A percentile compares a stretch with the other conserved stretches of the same genome.
Evolutionary conservation across 35 echinoderm and acorn worm genomes (phyloP).

Genomic region (Apostichopus parvimensis): DNA sequence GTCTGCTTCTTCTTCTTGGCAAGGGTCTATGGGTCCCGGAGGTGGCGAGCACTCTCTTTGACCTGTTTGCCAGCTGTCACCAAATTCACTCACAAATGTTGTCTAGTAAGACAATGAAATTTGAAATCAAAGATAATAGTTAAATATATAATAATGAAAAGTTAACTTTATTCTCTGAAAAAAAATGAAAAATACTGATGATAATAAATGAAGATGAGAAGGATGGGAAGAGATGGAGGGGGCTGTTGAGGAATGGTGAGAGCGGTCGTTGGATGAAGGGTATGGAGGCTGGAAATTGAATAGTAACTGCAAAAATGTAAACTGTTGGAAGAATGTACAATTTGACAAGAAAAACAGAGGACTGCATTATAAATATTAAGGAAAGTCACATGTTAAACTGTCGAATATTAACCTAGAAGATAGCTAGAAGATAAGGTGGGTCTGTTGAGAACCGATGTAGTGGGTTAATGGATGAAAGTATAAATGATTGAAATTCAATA

Average conservation of each 20-base stretch:
- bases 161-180: too few relatives aligned
- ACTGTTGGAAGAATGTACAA: not conserved
- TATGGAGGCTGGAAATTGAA: not conserved
- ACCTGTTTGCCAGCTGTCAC: constrained; percentile 45
- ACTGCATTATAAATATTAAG: too few relatives aligned
- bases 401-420: too few relatives aligned
- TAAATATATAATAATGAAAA: too few relatives aligned
- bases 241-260: too few relatives aligned
- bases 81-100: constrained; percentile 33
- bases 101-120: constrained; percentile 1
- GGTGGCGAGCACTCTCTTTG: not conserved
- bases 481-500: too few relatives aligned
- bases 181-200: not conserved
- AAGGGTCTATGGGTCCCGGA: not conserved
- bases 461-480: too few relatives aligned
- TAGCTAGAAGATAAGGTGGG: too few relatives aligned
- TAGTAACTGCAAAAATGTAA: not conserved
- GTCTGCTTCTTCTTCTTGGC: constrained; percentile 8
- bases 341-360: too few relatives aligned
- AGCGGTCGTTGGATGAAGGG: not conserved
- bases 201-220: not conserved
- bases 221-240: not conserved
- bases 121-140: too few relatives aligned
- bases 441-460: too few relatives aligned
- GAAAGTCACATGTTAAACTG: too few relatives aligned